These are phyloP conservation scores for Ictalurus punctatus DNA, from an alignment of 2,113 vertebrate genomes.

Conservation along the genomic window DNA sequence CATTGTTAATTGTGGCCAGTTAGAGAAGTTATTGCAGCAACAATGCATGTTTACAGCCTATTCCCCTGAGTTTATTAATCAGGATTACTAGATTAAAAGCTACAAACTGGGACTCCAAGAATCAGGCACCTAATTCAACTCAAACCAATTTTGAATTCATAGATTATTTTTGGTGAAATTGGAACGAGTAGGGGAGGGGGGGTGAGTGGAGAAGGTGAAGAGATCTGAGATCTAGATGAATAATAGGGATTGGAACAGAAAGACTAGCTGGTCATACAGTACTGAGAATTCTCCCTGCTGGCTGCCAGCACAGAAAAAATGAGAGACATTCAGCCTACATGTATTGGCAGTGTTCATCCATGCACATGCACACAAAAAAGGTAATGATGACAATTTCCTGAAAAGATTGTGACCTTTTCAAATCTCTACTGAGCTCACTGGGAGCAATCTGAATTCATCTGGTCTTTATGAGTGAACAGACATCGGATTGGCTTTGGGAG, in stretches of 20 bases:
- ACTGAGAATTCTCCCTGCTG: slow-evolving; percentile 16
- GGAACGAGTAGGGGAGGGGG: neutral
- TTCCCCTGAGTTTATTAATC: neutral
- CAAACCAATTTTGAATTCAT: neutral
- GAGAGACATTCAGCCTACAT: slow-evolving; percentile 41
- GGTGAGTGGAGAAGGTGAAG: neutral
- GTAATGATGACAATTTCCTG: slow-evolving; percentile 49
- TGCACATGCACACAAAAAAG: slow-evolving; percentile 39
- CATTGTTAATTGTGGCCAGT: neutral
- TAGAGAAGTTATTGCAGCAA: neutral
- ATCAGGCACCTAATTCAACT: slow-evolving; percentile 14
- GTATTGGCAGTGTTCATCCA: slow-evolving; percentile 46
- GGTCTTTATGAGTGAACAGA: slow-evolving; percentile 28
- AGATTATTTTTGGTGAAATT: slow-evolving; percentile 31
- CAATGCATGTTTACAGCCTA: slow-evolving; percentile 17
- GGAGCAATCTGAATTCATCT: slow-evolving; percentile 45
- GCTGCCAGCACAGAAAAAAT: slow-evolving; percentile 36
- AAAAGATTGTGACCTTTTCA: slow-evolving; percentile 56
- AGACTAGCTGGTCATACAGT: slow-evolving; percentile 1
- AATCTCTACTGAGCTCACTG: slow-evolving; percentile 36
- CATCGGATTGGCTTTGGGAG: slow-evolving; percentile 44
- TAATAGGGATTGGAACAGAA: slow-evolving; percentile 3
- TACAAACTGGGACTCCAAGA: slow-evolving; percentile 8
- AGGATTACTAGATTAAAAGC: slow-evolving; percentile 29
- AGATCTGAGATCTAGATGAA: neutral